These are phyloP conservation scores for Zenarchopterus dispar DNA, from an alignment of 2,797 vertebrate genomes.

Conservation along the genomic window DNA sequence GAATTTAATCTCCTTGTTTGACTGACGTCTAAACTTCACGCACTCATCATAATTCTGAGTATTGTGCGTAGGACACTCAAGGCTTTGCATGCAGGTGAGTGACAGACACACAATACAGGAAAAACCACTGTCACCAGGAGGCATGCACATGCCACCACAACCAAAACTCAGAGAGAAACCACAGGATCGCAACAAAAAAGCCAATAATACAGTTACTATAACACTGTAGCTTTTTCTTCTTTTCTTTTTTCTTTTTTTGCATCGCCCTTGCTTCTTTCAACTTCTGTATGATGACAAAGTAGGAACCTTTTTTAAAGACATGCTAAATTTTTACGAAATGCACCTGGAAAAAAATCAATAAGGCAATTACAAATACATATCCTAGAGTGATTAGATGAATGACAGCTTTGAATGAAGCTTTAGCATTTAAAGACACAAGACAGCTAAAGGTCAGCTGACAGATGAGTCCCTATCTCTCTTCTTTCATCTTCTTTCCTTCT, in stretches of 20 bases:
- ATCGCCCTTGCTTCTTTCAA: neutral
- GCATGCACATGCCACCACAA: constrained; percentile 50
- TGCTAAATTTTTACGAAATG: neutral
- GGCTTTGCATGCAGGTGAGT: neutral
- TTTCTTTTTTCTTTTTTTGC: no score
- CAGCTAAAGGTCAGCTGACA: constrained; percentile 13
- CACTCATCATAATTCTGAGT: constrained; percentile 28
- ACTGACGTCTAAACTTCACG: no score
- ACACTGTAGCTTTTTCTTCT: neutral
- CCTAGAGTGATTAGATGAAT: neutral
- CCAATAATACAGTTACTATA: neutral
- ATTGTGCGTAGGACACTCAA: constrained; percentile 16
- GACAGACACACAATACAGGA: constrained; percentile 50
- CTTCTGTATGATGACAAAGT: neutral
- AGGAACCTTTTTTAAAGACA: neutral
- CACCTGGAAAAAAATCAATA: neutral
- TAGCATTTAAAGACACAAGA: constrained; percentile 4
- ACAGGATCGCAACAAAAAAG: neutral
- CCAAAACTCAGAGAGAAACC: constrained; percentile 16
- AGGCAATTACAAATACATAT: neutral
- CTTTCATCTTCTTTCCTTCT: neutral
- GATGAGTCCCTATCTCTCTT: constrained; percentile 4
- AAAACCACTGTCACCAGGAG: constrained; percentile 56
- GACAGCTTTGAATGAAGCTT: neutral
- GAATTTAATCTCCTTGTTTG: no score